These are phyloP conservation scores for Muscicapa adusta DNA, from an alignment of 2,113 vertebrate genomes.

Conservation along the genomic window DNA sequence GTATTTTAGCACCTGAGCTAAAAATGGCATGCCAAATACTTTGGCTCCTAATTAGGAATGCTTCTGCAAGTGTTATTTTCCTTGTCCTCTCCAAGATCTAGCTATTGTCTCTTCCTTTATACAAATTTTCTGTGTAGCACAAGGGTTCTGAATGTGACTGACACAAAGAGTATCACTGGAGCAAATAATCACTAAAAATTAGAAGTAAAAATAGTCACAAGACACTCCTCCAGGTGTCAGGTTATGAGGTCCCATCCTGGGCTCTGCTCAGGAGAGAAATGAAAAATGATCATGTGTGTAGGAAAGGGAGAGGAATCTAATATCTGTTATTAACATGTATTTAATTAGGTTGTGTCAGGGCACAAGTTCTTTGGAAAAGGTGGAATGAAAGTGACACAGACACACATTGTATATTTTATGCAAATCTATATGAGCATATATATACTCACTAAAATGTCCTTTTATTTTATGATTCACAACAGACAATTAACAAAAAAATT, in stretches of 20 bases:
- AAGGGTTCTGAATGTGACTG: background rate
- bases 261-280: accelerated
- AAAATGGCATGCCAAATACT: background rate
- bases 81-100: background rate
- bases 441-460: background rate
- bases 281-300: background rate
- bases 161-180: background rate
- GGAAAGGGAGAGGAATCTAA: background rate
- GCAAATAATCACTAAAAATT: background rate
- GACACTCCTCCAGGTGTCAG: background rate
- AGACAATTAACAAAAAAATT: background rate
- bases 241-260: background rate
- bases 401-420: background rate
- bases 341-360: background rate
- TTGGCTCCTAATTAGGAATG: background rate
- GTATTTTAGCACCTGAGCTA: background rate
- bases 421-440: background rate
- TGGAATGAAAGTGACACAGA: background rate
- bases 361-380: background rate
- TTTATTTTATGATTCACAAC: background rate
- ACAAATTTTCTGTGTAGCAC: background rate
- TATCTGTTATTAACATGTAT: background rate
- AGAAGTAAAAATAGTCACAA: background rate
- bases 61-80: background rate
- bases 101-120: background rate